Evolutionary conservation across 2,797 vertebrate genomes (phyloP).

Genomic region (Helostoma temminkii): DNA sequence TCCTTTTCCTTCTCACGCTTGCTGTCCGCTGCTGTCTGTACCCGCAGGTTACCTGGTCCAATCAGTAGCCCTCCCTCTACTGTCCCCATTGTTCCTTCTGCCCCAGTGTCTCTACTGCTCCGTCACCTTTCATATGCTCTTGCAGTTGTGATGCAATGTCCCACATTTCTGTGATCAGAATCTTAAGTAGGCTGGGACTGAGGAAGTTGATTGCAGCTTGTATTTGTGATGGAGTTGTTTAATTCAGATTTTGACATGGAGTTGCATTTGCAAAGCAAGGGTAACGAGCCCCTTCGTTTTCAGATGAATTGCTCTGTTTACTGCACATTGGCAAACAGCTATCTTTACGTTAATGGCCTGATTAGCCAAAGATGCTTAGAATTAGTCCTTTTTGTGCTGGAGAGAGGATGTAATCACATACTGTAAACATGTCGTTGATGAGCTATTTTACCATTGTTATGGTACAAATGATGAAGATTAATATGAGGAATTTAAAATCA

Average conservation of each 20-base stretch:
- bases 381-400: conserved; percentile 50
- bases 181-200: conserved; percentile 42
- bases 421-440: conserved; percentile 27
- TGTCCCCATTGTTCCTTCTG: conserved; percentile 28
- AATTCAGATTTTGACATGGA: conserved; percentile 42
- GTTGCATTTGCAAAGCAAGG: conserved; percentile 15
- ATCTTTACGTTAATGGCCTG: conserved; percentile 61
- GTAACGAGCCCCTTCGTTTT: conserved; percentile 44
- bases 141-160: conserved; percentile 53
- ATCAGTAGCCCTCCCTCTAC: conserved; percentile 39
- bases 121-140: conserved; percentile 51
- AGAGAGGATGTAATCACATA: conserved; percentile 46
- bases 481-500: conserved; percentile 30
- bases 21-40: conserved; percentile 46
- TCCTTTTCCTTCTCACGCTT: conserved; percentile 28
- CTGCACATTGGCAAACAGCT: conserved; percentile 61
- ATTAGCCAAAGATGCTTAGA: conserved; percentile 64
- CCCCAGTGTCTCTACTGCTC: conserved; percentile 20
- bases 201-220: conserved; percentile 37
- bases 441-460: conserved; percentile 33
- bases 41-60: conserved; percentile 44
- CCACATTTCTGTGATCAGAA: conserved; percentile 41
- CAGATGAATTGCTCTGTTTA: conserved; percentile 58
- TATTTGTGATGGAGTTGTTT: conserved; percentile 34
- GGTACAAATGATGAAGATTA: conserved; percentile 23